Evolutionary conservation across 2,113 vertebrate genomes (phyloP).

Genomic region (Blennius ocellaris): DNA sequence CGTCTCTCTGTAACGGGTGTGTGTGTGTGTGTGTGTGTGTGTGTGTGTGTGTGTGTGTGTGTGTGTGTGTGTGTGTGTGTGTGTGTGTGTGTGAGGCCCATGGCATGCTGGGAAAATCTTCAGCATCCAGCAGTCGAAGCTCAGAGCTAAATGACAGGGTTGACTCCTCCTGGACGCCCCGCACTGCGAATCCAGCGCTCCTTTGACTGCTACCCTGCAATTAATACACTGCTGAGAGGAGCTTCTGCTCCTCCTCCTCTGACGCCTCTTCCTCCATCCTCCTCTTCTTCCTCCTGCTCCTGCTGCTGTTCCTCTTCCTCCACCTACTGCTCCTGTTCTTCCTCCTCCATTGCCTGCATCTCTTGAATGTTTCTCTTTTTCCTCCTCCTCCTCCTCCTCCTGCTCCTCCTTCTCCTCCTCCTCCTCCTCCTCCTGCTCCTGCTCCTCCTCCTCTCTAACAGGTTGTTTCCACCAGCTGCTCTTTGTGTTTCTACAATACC

Average conservation of each 20-base stretch:
- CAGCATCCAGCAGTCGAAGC: conserved; percentile 56
- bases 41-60: conserved; percentile 34
- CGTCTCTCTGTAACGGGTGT: not conserved
- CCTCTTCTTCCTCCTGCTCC: no score
- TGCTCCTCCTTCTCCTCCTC: no score
- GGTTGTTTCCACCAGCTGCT: conserved; percentile 51
- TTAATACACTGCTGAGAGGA: conserved; percentile 52
- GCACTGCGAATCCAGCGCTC: conserved; percentile 49
- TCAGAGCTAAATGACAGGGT: conserved; percentile 77
- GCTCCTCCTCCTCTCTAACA: no score
- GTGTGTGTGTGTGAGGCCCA: conserved; percentile 42
- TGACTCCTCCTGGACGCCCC: conserved; percentile 67
- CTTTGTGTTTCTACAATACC: conserved; percentile 39
- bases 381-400: no score
- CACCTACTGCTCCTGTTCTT: no score
- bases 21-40: conserved; percentile 7
- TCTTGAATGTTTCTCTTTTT: no score
- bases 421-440: no score
- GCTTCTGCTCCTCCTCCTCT: not conserved
- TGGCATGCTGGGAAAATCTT: conserved; percentile 75
- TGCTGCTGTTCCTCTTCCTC: no score
- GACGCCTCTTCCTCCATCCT: no score
- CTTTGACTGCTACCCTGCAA: conserved; percentile 65
- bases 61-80: conserved; percentile 26
- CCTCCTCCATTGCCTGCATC: no score